Percentiles rank a stretch among this genome's conserved stretches.
Evolutionary conservation across 2,113 vertebrate species (phyloP).

Genomic region (Chauna torquata): DNA sequence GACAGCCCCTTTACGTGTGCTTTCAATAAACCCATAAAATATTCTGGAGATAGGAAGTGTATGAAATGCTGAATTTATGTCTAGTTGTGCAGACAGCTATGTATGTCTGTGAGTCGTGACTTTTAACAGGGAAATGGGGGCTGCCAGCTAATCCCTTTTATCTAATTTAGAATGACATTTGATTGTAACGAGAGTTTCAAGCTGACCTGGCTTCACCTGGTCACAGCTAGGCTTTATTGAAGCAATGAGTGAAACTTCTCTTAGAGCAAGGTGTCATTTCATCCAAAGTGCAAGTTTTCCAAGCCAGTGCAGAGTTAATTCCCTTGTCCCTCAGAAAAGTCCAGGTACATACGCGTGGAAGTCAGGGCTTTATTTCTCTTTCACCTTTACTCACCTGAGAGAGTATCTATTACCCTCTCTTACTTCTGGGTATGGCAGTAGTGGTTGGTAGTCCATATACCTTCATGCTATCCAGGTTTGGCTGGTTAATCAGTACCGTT

Average conservation of each 20-base stretch:
- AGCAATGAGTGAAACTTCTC: not conserved
- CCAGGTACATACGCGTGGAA: not conserved
- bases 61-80: not conserved
- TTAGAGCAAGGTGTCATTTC: not conserved
- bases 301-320: not conserved
- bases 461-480: not conserved
- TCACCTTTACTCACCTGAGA: not conserved
- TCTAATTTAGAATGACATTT: not conserved
- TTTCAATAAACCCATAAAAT: not conserved
- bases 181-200: not conserved
- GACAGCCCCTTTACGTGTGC: not conserved
- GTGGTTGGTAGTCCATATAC: not conserved
- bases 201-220: not conserved
- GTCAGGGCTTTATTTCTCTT: not conserved
- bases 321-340: not conserved
- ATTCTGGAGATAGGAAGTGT: not conserved
- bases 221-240: not conserved
- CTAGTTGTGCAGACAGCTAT: not conserved
- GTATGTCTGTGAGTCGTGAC: not conserved
- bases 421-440: not conserved
- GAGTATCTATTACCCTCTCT: not conserved
- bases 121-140: not conserved
- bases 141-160: not conserved
- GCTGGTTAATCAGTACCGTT: not conserved
- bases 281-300: not conserved